Evolutionary conservation across 1,140 invertebrate species (phyloP), one percentile per base, ranked within the genome.

Genomic region (Coboldia fuscipes): DNA sequence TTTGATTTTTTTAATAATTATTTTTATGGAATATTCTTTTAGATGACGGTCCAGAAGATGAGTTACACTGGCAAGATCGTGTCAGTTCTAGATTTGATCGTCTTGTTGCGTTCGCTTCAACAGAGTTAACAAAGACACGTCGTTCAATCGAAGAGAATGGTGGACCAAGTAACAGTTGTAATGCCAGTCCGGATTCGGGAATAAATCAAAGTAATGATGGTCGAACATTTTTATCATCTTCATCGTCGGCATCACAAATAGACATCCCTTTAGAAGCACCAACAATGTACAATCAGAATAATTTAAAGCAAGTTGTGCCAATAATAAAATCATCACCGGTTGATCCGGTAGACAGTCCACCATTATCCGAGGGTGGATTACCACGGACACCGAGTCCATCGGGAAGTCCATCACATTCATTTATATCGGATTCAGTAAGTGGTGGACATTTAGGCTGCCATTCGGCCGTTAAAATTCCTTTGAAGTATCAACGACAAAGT

Each of bases 11-110:
- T n/a, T n/a, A n/a, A n/a, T n/a, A n/a, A n/a, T n/a, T n/a, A n/a
- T n/a, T n/a, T n/a, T n/a, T n/a, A n/a, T n/a, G n/a, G n/a, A n/a
- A n/a, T 8, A 24, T 24, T 8, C 23, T 8, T 24, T 24, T 24
- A 22, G 52, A 52, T 44, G 53, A 56, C 32, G 48, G 62, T 46
- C 36, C 55, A 45, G 64, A 65, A 40, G 65, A 62, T 30, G 65
- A 73, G 42, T 58, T 64, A 15, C 63, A 79, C 48, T 82, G 78
- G 77, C 76, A 82, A 51, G 75, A 79, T 45, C 72, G 77, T 38
- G 80, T 83, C 34, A 77, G 70, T 50, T 78, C 72, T 34, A 75
- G 77, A 14, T 84, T 85, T 56, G 80, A 86, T 58, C 66, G 76
- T 10, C 48, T 84, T 36, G 73, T 84, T 32, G 78, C 76, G n/a